Percentiles rank a stretch among this genome's conserved stretches.
Conservation (phyloP, 2,113 vertebrate genomes). For the Egretta garzetta region DNA sequence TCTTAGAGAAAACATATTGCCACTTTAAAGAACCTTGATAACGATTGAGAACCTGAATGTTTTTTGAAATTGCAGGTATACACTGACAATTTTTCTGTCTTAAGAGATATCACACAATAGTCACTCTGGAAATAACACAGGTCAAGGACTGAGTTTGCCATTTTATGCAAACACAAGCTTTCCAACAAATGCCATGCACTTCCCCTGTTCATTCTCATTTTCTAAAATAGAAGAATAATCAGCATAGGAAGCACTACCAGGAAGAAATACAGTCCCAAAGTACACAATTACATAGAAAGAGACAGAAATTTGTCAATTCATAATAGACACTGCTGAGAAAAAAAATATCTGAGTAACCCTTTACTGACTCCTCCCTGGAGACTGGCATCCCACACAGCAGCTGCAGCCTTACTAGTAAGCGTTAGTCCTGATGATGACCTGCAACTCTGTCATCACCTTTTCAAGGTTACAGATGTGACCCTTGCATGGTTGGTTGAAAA, state of each 20-base stretch:
- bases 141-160: neutral
- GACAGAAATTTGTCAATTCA: constrained; percentile 30
- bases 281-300: constrained; percentile 48
- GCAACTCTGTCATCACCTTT: constrained; percentile 53
- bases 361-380: constrained; percentile 31
- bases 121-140: neutral
- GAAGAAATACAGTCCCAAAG: constrained; percentile 54
- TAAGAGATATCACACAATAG: neutral
- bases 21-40: neutral
- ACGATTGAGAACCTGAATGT: neutral
- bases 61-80: neutral
- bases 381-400: neutral
- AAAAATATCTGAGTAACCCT: constrained; percentile 28
- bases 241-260: neutral
- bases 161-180: constrained; percentile 2
- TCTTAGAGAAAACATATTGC: neutral
- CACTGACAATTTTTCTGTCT: neutral
- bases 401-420: neutral
- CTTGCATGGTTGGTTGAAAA: constrained; percentile 26
- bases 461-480: constrained; percentile 63
- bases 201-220: neutral
- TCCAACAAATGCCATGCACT: neutral
- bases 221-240: neutral
- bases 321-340: constrained; percentile 23
- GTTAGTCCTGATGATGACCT: constrained; percentile 39